Evolutionary conservation across 2,113 vertebrate genomes (phyloP), one percentile per base, ranked within the genome.

Genomic region (Tupaia chinensis): DNA sequence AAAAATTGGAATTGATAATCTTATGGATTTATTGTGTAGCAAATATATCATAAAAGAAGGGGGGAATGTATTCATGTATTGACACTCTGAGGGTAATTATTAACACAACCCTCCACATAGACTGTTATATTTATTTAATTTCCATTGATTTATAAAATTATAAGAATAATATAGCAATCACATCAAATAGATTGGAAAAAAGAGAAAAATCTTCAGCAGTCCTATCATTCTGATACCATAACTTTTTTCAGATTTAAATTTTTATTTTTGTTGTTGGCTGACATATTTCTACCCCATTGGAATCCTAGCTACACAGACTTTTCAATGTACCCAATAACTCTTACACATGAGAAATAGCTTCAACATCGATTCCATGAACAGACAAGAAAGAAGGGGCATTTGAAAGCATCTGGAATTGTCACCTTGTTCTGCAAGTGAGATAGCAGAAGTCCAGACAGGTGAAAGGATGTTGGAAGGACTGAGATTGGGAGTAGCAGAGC

Each of bases 81-180:
- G 65, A 94, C 7, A 44, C 34, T 91, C 61, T 44, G n/a, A 27
- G 27, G 72, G 34, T 95, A 63, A 85, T 89, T 80, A 56, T 65
- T 84, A 89, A 85, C 15, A 76, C 8, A 56, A 12, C 27, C 22
- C 53, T 66, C 10, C 20, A 44, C 14, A 29, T 3, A 70, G 53
- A 27, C 5, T 60, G 2, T 65, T 82, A 65, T 56, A 76, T 73
- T 92, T 84, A 89, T 74, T 61, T 82, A 66, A 70, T 58, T 78
- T 96, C 88, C 89, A 94, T 89, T 72, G 12, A 86, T 80, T 78
- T 91, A 34, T 77, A 80, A 78, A 96, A 80, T 78, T 61, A 12
- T 72, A 83, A 66, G 86, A 91, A 15, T 92, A 44, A 83, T 60
- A 53, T 19, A 84, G 29, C 32, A 68, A 77, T 83, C 89, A 53